Base-by-base conservation (phyloP, 2,888 invertebrate genomes). In the Phania funesta region DNA sequence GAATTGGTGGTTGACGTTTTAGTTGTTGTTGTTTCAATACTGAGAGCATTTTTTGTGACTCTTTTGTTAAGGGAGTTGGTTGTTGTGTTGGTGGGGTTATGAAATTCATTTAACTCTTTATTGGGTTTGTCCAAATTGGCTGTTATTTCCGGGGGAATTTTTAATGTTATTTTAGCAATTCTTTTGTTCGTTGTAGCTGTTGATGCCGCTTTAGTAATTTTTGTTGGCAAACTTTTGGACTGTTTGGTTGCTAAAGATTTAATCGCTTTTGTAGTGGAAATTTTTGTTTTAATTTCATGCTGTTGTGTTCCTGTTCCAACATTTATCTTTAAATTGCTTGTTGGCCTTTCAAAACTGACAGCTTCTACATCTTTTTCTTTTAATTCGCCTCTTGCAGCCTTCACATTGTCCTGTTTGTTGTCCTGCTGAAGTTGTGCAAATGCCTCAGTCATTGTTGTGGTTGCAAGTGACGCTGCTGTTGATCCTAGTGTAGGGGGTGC, bases 71-170 rank as follows among this genome's bases (percentile, higher is more conserved):
- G 3, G 46, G 22, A 24, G 11, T 20, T 13, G 48, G 9, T 80
- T 73, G 8, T 78, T 67, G 48, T 50, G 41, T 35, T 58, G 50
- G 9, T 52, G 32, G 54, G 11, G 44, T 29, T 20, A 8, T 20
- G 41, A 26, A 58, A 56, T 58, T 44, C 64, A 11, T 70, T 73
- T 13, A 62, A 44, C 18, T 73, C 62, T 41, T 56, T 73, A 68
- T 46, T 62, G 60, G 50, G 22, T 46, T 56, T 38, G 32, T 32
- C 56, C 54, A 70, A 64, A 75, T 68, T 75, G 62, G 77, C 62
- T 71, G 83, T 60, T 79, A 67, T 84, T 83, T 85, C 81, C 84
- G 86, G 85, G 83, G 75, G 26, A 29, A 22, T 65, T 29, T 35
- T 50, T 44, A 78, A 65, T 73, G 58, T 58, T 50, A 38, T 73